Conservation (phyloP, 2,113 vertebrate species). For the Sturnus vulgaris region DNA sequence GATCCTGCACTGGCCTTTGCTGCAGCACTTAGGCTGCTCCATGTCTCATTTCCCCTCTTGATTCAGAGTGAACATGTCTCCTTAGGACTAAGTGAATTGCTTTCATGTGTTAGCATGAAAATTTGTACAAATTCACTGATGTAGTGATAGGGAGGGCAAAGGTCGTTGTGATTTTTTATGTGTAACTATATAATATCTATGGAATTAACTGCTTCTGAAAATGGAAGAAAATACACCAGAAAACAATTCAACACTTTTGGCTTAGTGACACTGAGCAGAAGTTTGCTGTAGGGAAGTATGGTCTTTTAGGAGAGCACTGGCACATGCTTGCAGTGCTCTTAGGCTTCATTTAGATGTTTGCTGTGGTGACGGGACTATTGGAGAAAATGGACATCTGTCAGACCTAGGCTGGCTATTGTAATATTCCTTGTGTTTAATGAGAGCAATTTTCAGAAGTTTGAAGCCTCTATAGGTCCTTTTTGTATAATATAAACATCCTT, state of each 20-base stretch:
- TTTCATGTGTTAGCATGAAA: neutral
- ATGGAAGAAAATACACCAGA: neutral
- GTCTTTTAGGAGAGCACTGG: neutral
- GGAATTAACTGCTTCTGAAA: neutral
- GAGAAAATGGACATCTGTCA: neutral
- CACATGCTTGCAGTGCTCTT: neutral
- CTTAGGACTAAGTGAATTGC: neutral
- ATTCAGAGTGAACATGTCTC: neutral
- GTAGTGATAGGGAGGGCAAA: neutral
- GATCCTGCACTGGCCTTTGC: neutral
- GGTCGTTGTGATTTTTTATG: neutral
- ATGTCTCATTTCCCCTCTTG: neutral
- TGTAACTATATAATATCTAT: neutral
- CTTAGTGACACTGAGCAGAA: neutral
- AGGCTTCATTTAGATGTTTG: neutral
- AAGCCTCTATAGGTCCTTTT: neutral
- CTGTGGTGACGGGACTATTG: neutral
- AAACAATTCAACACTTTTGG: neutral
- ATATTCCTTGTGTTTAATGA: neutral
- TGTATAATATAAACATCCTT: neutral
- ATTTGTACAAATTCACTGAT: neutral
- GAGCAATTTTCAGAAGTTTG: neutral
- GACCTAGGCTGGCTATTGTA: neutral
- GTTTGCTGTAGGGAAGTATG: neutral
- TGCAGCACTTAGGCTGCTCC: neutral